phyloP scores from a whole-genome alignment of 2,113 vertebrate species.

The Morone chrysops region DNA sequence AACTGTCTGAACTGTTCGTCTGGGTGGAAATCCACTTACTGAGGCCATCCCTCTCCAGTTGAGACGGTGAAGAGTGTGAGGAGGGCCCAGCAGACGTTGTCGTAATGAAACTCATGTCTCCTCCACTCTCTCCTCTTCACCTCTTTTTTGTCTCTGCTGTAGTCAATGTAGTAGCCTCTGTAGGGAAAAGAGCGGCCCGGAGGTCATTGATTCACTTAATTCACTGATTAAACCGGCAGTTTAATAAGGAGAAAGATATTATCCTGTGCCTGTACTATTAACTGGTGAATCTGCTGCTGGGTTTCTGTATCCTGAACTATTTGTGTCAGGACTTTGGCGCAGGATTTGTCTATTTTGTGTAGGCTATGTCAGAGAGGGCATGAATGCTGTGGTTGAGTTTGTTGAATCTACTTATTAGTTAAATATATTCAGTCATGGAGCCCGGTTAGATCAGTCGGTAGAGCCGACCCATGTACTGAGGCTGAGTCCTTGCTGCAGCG shows the following conservation, averaged over 20 bases:
- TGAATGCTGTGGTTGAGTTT: not conserved
- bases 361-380: not conserved
- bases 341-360: not conserved
- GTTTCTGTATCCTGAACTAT: not conserved
- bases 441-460: too few relatives aligned
- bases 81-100: conserved; percentile 98
- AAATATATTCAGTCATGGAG: too few relatives aligned
- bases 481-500: too few relatives aligned
- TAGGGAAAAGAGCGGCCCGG: conserved; percentile 39
- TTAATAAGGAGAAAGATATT: conserved; percentile 18
- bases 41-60: conserved; percentile 98
- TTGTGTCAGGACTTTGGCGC: not conserved
- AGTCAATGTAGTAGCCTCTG: conserved; percentile 98
- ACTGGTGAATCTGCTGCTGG: not conserved
- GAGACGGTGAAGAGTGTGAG: conserved; percentile 99
- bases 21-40: conserved; percentile 86
- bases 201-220: conserved; percentile 40
- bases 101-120: conserved; percentile 97
- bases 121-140: conserved; percentile 97
- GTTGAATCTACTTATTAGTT: too few relatives aligned
- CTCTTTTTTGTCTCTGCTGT: conserved; percentile 95
- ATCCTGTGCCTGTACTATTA: not conserved
- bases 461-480: too few relatives aligned
- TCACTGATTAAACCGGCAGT: conserved; percentile 24
- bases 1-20: not conserved